Base-by-base conservation (phyloP, 2,113 vertebrate species). In the Corythornis madagascariensis region DNA sequence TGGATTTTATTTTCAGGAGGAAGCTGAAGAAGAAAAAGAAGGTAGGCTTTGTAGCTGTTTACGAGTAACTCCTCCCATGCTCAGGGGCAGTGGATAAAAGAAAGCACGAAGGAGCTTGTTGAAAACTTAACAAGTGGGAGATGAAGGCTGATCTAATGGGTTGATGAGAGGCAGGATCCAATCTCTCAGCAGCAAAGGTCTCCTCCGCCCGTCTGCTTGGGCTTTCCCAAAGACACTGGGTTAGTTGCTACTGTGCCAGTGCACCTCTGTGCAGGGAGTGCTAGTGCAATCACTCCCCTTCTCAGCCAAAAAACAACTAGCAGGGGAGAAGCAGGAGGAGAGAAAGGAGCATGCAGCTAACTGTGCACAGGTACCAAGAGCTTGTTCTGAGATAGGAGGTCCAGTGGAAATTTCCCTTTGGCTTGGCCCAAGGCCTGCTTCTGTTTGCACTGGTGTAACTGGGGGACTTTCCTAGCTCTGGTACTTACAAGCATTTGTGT, bases 71-170 rank as follows among this genome's bases (percentile, higher is more conserved):
- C 88, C 93, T 90, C 94, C 96, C 85, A 77, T 52, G 94, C 94
- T 94, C 12, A 60, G 79, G 92, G 93, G 83, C 83, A 93, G 56
- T 1, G 88, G 90, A 76, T 91, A 42, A 76, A 94, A 87, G 18
- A 87, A 38, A 92, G 90, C 90, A 91, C 13, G 47, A 95, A 95
- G 69, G 64, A 95, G 90, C 94, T 88, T 88, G 90, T 47, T 83
- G 53, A 25, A 77, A 94, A 83, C 25, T 40, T 13, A 59, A 66
- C 60, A 74, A 83, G 83, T 67, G 80, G 67, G 79, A 95, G 90
- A 86, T 72, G 93, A 86, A 86, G 76, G 85, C 48, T 4, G 47
- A 85, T 48, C 48, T 45, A 88, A 91, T 6, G 72, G 79, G 86
- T 50, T 94, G 92, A 77, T 8, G 67, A 92, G 85, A 67, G 63